Percentiles rank a stretch among this genome's conserved stretches.
Evolutionary conservation across 2,113 vertebrate species (phyloP).

Genomic region (Nipponia nippon): DNA sequence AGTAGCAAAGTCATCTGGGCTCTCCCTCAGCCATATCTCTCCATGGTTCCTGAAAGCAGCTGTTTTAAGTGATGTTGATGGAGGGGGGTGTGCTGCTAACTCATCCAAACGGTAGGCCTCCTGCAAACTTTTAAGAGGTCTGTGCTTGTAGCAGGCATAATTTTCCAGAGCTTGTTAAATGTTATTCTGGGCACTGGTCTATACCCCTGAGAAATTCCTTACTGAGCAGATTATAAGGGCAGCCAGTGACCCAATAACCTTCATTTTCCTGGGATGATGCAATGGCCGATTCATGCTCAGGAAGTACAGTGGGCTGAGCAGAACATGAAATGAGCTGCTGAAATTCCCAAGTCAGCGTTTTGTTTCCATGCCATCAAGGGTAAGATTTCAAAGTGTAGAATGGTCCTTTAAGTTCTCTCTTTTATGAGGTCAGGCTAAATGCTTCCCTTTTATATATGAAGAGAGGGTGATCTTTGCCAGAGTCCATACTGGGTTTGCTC

Average conservation of each 20-base stretch:
- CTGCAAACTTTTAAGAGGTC: not conserved
- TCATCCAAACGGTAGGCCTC: not conserved
- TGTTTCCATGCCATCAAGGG: conserved; percentile 1
- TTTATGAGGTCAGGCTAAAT: conserved; percentile 61
- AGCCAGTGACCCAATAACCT: conserved; percentile 32
- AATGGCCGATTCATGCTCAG: not conserved
- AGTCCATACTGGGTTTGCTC: not conserved
- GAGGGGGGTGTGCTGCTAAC: not conserved
- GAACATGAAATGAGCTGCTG: not conserved
- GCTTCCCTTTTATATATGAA: conserved; percentile 28
- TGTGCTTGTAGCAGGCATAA: not conserved
- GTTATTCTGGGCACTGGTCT: conserved; percentile 19
- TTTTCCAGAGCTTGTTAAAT: conserved; percentile 21
- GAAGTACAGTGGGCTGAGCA: not conserved
- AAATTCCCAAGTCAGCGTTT: conserved; percentile 37
- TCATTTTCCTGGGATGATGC: conserved; percentile 46
- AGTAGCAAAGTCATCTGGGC: not conserved
- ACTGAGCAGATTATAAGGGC: not conserved
- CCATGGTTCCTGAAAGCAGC: not conserved
- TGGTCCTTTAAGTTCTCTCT: not conserved
- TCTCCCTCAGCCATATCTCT: not conserved
- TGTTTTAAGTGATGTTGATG: not conserved
- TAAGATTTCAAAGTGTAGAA: conserved; percentile 34
- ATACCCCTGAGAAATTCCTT: conserved; percentile 1
- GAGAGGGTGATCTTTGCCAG: conserved; percentile 30